Evolutionary conservation across 2,113 vertebrate species (phyloP).

Genomic region (Xiphias gladius): DNA sequence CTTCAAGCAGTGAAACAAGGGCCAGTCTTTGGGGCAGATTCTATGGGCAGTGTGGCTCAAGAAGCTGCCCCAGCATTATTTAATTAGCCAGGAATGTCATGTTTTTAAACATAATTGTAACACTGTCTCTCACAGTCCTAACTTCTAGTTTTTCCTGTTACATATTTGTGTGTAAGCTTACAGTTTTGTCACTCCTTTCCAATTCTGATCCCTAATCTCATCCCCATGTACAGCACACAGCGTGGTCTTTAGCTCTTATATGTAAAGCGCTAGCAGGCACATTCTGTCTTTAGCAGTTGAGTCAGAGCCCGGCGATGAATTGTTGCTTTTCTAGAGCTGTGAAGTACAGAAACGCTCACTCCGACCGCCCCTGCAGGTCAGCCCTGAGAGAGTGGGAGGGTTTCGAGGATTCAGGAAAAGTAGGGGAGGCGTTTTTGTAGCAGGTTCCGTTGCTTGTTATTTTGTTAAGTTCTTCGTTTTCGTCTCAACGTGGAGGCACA

Average conservation of each 20-base stretch:
- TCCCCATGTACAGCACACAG: not conserved
- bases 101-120: too few species aligned
- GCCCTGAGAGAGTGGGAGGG: constrained; percentile 21
- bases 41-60: not conserved
- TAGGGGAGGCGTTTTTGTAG: not conserved
- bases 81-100: not conserved
- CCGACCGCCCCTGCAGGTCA: constrained; percentile 62
- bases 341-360: constrained; percentile 22
- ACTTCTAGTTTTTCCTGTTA: not conserved
- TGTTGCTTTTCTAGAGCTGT: constrained; percentile 31
- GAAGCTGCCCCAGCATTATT: not conserved
- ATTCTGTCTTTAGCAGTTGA: constrained; percentile 47
- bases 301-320: constrained; percentile 36
- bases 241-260: not conserved
- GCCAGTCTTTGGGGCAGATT: not conserved
- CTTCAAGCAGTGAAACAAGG: too few species aligned
- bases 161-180: too few species aligned
- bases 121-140: not conserved
- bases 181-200: too few species aligned
- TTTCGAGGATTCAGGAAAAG: constrained; percentile 19
- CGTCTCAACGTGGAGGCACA: too few species aligned
- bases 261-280: constrained; percentile 16
- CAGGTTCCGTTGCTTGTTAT: not conserved
- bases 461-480: constrained; percentile 2
- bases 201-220: not conserved